A percentile compares a stretch with the other conserved stretches of the same genome.
Evolutionary conservation across 2,888 invertebrate genomes (phyloP).

Genomic region (Allolobophora icterica): DNA sequence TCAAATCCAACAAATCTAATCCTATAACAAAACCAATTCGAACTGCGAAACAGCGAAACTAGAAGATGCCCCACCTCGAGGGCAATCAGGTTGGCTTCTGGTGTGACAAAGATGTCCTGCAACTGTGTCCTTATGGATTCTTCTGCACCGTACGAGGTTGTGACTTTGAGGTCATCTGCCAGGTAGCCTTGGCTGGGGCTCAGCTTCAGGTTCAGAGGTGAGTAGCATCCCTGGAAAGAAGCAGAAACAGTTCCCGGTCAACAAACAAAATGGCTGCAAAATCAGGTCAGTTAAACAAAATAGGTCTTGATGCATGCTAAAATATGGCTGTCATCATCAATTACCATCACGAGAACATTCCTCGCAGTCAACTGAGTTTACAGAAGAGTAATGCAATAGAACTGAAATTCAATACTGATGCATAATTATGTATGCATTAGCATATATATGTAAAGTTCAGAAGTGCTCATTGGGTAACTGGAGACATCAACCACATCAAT

Average conservation of each 20-base stretch:
- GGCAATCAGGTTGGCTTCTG: constrained; percentile 31
- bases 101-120: constrained; percentile 29
- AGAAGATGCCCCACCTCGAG: constrained; percentile 18
- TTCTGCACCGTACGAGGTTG: not conserved
- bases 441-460: no score
- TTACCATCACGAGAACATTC: not conserved
- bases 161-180: not conserved
- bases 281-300: not conserved
- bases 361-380: no score
- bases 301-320: not conserved
- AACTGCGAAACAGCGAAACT: not conserved
- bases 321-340: not conserved
- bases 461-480: no score
- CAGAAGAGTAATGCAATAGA: no score
- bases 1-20: not conserved
- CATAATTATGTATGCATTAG: no score
- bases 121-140: not conserved
- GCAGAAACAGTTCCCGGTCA: not conserved
- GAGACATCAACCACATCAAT: not conserved
- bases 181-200: constrained; percentile 12
- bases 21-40: not conserved
- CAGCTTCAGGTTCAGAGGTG: constrained; percentile 23
- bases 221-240: constrained; percentile 18
- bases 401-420: no score
- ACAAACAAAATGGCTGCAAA: not conserved